Conservation (phyloP, 1,140 invertebrate genomes). For the Scaptomyza hsui region DNA sequence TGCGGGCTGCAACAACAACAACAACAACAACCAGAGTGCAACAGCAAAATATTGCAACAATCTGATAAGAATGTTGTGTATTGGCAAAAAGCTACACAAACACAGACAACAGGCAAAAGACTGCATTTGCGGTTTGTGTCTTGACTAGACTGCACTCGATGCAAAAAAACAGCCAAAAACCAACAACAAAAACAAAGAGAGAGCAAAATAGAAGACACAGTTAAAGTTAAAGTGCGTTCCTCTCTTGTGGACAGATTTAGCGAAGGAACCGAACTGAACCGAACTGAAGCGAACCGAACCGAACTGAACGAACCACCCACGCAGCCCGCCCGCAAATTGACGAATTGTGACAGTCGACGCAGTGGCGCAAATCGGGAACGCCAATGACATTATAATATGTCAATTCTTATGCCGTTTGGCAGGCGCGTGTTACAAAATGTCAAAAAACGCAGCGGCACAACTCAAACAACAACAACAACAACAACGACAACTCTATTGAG, state of each 20-base stretch:
- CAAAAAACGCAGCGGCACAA: conserved; percentile 75
- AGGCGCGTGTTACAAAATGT: conserved; percentile 80
- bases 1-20: conserved; percentile 66
- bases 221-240: conserved; percentile 41
- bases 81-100: conserved; percentile 27
- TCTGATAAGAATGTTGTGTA: conserved; percentile 73
- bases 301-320: conserved; percentile 69
- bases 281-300: too few species aligned
- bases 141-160: conserved; percentile 27
- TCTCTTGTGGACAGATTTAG: conserved; percentile 27
- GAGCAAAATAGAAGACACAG: conserved; percentile 15
- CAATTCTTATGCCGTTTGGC: conserved; percentile 82
- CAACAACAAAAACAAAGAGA: conserved; percentile 32
- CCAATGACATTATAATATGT: conserved; percentile 82
- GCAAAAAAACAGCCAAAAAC: background rate
- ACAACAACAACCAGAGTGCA: conserved; percentile 43
- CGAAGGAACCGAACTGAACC: background rate
- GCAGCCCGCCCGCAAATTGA: conserved; percentile 58
- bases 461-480: conserved; percentile 23
- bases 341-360: conserved; percentile 66
- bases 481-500: conserved; percentile 77
- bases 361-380: conserved; percentile 81
- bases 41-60: conserved; percentile 76
- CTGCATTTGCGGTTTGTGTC: conserved; percentile 60
- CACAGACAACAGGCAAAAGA: conserved; percentile 39